Evolutionary conservation across 2,888 invertebrate genomes (phyloP).

Genomic region (Aquatica leii): DNA sequence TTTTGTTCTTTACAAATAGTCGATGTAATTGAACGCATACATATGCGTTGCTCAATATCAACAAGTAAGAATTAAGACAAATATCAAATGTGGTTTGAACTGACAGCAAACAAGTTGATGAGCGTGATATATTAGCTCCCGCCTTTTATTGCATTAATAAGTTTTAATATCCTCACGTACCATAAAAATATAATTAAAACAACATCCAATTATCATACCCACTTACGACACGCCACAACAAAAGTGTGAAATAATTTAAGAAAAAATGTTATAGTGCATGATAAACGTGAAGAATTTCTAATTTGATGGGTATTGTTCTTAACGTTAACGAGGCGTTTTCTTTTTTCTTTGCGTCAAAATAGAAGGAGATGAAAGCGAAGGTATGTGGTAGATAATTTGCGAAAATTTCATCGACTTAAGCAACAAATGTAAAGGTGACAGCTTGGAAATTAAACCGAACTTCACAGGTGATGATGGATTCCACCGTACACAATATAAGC

Average conservation of each 20-base stretch:
- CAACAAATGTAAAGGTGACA: slow-evolving; percentile 15
- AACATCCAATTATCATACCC: slow-evolving; percentile 39
- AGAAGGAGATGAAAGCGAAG: slow-evolving; percentile 21
- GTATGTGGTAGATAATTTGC: slow-evolving; percentile 19
- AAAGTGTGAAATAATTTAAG: slow-evolving; percentile 40
- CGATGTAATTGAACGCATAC: no score
- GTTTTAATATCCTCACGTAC: no score
- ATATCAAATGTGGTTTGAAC: no score
- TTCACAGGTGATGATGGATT: slow-evolving; percentile 35
- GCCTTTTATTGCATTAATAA: no score
- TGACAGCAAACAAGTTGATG: no score
- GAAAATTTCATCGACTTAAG: slow-evolving; percentile 11
- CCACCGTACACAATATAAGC: slow-evolving; percentile 48
- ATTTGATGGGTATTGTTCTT: slow-evolving; percentile 38
- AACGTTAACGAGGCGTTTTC: neutral
- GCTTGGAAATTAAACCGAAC: slow-evolving; percentile 17
- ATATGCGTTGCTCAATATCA: no score
- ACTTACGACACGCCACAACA: slow-evolving; percentile 33
- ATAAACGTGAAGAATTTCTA: slow-evolving; percentile 41
- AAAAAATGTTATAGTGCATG: slow-evolving; percentile 42
- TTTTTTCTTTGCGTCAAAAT: neutral
- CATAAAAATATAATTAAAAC: neutral
- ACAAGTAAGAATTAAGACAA: no score
- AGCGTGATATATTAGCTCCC: no score
- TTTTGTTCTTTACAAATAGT: no score